Conservation (phyloP, 1,140 invertebrate genomes). For the Dreissena polymorpha region DNA sequence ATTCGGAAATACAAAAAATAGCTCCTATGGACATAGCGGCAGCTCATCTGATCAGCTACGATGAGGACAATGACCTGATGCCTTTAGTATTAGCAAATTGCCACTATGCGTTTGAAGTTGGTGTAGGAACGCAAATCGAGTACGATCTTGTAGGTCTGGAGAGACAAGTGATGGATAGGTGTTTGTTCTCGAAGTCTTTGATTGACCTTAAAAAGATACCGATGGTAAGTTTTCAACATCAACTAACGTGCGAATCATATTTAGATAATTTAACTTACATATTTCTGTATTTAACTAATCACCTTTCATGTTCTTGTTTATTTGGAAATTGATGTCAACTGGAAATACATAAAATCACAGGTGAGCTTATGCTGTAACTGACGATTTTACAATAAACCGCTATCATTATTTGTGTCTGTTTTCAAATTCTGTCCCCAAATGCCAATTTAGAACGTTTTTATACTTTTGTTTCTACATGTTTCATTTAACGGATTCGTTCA, state of each 20-base stretch:
- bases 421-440: no score
- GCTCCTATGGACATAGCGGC: constrained; percentile 27
- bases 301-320: neutral
- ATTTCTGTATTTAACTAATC: neutral
- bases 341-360: neutral
- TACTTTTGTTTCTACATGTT: no score
- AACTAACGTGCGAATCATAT: neutral
- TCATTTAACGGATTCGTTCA: no score
- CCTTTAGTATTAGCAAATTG: constrained; percentile 68
- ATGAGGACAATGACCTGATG: constrained; percentile 63
- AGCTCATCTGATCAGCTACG: constrained; percentile 63
- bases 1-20: constrained; percentile 1
- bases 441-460: no score
- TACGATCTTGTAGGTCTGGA: constrained; percentile 69
- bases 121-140: constrained; percentile 60
- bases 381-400: neutral
- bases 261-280: neutral
- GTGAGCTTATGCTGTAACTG: neutral
- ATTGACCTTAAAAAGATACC: constrained; percentile 39
- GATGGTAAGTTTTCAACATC: constrained; percentile 4
- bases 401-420: no score
- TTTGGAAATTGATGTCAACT: neutral
- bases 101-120: constrained; percentile 67
- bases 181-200: constrained; percentile 62
- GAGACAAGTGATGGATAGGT: constrained; percentile 62